Conservation (phyloP, 2,113 vertebrate genomes). For the Puntigrus tetrazona region DNA sequence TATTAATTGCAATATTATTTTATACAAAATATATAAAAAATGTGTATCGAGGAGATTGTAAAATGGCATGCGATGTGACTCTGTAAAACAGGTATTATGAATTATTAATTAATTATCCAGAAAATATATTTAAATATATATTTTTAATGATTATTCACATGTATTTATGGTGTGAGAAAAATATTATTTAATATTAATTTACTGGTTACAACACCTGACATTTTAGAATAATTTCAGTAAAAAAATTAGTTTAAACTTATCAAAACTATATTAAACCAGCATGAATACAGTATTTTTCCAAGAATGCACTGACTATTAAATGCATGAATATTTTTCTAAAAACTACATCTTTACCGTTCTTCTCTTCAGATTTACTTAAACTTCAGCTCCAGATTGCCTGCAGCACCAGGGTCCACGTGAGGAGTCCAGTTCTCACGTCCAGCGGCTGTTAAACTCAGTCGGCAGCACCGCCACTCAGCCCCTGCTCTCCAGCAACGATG, state of each 20-base stretch:
- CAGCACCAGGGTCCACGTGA: conserved; percentile 59
- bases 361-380: conserved; percentile 87
- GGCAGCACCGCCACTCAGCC: conserved; percentile 84
- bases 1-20: not conserved
- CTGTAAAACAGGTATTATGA: not conserved
- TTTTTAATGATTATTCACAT: not conserved
- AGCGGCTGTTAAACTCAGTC: conserved; percentile 77
- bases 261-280: not conserved
- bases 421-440: conserved; percentile 62
- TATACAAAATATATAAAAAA: not conserved
- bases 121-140: not conserved
- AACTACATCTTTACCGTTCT: not conserved
- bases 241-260: not conserved
- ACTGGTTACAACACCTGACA: not conserved
- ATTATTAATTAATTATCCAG: not conserved
- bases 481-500: conserved; percentile 83
- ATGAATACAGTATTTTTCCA: not conserved
- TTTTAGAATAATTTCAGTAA: not conserved
- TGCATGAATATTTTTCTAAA: not conserved
- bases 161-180: not conserved
- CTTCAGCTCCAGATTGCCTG: conserved; percentile 77
- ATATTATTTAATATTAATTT: not conserved
- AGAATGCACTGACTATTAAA: too few relatives aligned
- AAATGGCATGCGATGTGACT: not conserved
- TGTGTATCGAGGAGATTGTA: not conserved